These are phyloP conservation scores for Xiphorhynchus elegans DNA, from an alignment of 2,113 vertebrate species.

Conservation along the genomic window DNA sequence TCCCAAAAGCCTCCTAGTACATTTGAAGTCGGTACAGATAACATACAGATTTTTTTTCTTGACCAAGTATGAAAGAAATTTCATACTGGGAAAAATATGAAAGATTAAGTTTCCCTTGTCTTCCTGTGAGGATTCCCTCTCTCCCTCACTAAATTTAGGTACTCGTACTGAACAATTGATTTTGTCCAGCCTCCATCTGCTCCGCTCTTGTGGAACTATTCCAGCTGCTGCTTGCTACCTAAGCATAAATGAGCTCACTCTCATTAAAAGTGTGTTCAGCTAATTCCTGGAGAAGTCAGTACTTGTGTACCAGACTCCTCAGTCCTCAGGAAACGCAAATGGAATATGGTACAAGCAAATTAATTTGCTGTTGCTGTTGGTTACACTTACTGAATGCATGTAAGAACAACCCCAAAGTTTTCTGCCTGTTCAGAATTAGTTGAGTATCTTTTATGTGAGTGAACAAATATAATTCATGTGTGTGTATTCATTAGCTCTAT, in stretches of 20 bases:
- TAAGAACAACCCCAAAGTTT: background rate
- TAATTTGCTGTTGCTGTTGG: background rate
- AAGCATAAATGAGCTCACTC: background rate
- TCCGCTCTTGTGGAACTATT: background rate
- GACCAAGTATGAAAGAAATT: background rate
- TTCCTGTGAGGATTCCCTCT: background rate
- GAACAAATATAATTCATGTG: background rate
- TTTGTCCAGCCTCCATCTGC: background rate
- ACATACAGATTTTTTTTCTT: background rate
- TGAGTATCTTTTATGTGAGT: background rate
- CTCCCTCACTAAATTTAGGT: background rate
- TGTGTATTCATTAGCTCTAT: background rate
- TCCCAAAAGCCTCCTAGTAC: background rate
- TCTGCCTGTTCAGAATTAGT: background rate
- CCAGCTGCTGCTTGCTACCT: background rate
- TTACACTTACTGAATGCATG: background rate
- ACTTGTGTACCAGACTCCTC: background rate
- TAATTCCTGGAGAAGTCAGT: background rate
- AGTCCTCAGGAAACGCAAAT: background rate
- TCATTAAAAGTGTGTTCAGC: background rate
- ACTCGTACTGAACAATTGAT: background rate
- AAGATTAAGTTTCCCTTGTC: background rate
- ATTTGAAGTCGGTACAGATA: background rate
- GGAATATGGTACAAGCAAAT: background rate
- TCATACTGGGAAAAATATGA: background rate